Evolutionary conservation across 2,888 invertebrate genomes (phyloP).

Genomic region (Agriopis aurantiaria): DNA sequence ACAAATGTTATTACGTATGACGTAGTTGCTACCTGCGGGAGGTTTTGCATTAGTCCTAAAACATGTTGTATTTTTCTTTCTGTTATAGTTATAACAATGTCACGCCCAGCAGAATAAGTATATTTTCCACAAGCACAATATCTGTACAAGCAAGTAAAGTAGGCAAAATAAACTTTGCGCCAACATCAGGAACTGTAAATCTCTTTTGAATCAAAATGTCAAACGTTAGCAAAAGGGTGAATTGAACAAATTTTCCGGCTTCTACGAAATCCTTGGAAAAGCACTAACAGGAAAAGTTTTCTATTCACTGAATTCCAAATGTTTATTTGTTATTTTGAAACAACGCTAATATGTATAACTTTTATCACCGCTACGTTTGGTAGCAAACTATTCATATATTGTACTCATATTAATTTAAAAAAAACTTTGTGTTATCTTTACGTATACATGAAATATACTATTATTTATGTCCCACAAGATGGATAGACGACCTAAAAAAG

Average conservation of each 20-base stretch:
- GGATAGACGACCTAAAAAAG: no score
- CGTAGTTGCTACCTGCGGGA: no score
- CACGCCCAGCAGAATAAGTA: neutral
- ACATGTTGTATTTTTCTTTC: no score
- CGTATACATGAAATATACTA: no score
- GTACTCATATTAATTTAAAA: no score
- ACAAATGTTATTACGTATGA: no score
- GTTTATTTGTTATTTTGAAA: constrained; percentile 8
- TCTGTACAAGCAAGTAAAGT: constrained; percentile 5
- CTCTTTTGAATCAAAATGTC: constrained; percentile 68
- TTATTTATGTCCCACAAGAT: no score
- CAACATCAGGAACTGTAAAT: constrained; percentile 53
- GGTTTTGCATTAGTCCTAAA: no score
- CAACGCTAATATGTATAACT: neutral
- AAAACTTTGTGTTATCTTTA: no score
- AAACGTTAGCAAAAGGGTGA: constrained; percentile 63
- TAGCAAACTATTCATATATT: no score
- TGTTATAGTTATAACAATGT: neutral
- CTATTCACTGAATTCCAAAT: constrained; percentile 3
- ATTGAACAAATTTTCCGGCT: constrained; percentile 76
- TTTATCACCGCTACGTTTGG: neutral
- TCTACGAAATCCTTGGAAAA: constrained; percentile 62
- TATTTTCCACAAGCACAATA: neutral
- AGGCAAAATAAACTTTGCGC: constrained; percentile 55
- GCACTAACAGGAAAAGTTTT: constrained; percentile 50